These are phyloP conservation scores for Neopelma chrysocephalum DNA, from an alignment of 2,797 vertebrate species.

Conservation along the genomic window DNA sequence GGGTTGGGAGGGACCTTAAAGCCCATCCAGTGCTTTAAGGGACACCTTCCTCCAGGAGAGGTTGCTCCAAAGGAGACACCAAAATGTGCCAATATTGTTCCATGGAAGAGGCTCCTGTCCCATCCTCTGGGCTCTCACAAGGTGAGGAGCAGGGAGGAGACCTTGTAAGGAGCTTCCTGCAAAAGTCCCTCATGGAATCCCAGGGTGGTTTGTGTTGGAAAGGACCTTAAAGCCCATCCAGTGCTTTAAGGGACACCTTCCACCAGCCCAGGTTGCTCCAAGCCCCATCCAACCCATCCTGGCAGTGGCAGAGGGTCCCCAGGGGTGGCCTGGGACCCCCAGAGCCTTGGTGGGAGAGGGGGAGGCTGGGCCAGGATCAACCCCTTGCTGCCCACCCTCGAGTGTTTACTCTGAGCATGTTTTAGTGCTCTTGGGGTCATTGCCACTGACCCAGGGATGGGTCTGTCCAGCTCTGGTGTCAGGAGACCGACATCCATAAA, in stretches of 20 bases:
- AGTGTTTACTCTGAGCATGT: constrained; percentile 47
- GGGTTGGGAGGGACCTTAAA: background rate
- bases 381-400: background rate
- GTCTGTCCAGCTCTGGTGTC: background rate
- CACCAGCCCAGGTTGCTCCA: background rate
- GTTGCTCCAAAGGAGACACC: too few relatives aligned
- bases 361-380: background rate
- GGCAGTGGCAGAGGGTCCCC: background rate
- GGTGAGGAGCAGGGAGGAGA: too few relatives aligned
- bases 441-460: constrained; percentile 13
- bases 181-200: too few relatives aligned
- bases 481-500: constrained; percentile 30
- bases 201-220: too few relatives aligned
- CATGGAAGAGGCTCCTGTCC: too few relatives aligned
- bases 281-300: background rate
- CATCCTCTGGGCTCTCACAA: too few relatives aligned
- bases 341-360: background rate
- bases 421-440: constrained; percentile 39
- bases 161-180: too few relatives aligned
- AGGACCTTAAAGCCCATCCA: too few relatives aligned
- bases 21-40: background rate
- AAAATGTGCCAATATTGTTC: too few relatives aligned
- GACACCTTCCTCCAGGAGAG: too few relatives aligned
- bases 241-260: background rate
- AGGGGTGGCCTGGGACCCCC: background rate